Evolutionary conservation across 2,888 invertebrate genomes (phyloP), one percentile per base, ranked within the genome.

Genomic region (Incurvaria masculella): DNA sequence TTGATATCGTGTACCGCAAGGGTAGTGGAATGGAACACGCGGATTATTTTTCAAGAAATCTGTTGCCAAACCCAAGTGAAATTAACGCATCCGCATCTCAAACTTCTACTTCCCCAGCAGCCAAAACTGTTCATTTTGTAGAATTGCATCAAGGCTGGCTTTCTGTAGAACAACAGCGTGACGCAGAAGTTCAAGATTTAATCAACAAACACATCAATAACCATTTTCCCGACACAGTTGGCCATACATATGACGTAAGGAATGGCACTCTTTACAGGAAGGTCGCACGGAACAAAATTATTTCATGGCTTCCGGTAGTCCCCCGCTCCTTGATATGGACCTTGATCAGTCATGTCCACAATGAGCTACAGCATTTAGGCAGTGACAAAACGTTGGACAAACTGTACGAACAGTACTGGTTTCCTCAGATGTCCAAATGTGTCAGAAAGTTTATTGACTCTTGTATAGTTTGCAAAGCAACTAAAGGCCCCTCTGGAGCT

Each of bases 361-460:
- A 18, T 10, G 51, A 52, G 42, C 5, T 53, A 4, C 39, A 51
- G 18, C 55, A 54, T 44, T 43, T 53, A 39, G 54, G 56, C 1
- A 39, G 4, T 8, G 56, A 56, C 8, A 56, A 54, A 41, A 53
- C 53, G 2, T 21, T 56, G 21, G 55, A 56, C 21, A 53, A 56
- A 40, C 17, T 56, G 0, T 53, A 48, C 17, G 53, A 54, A 23
- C 38, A 50, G 16, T 56, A 54, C 19, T 56, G 54, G 53, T 56
- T 57, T 38, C 53, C 51, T 1, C 26, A 53, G 18, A 57, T 57
- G 55, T 44, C 52, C 1, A 54, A 55, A 20, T 49, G 44, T 40
- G 56, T 57, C 10, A 27, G 48, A 2, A 52, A 53, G 42, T 56
- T 52, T 33, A 45, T 57, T 5, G 48, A 54, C 4, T 50, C 48